Percentiles rank a stretch among this genome's conserved stretches.
Conservation (phyloP, 2,888 invertebrate species). For the Melinopterus prodromus region DNA sequence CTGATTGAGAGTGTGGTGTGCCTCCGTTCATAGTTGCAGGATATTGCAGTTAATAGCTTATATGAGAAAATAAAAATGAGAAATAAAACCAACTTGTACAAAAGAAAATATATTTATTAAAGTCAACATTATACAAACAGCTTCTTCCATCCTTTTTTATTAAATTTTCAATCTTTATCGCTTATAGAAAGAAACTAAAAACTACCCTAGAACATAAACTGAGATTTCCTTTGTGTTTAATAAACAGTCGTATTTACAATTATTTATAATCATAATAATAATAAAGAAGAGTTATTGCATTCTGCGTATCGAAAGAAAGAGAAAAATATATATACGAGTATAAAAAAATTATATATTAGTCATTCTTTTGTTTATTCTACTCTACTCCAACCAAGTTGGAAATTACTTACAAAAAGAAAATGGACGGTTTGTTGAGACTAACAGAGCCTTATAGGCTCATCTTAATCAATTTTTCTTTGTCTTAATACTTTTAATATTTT, state of each 20-base stretch:
- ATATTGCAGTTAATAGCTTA: too few relatives aligned
- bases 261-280: conserved; percentile 11
- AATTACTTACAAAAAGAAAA: conserved; percentile 26
- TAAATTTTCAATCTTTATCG: conserved; percentile 15
- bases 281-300: neutral
- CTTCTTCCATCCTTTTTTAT: conserved; percentile 17
- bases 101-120: conserved; percentile 37
- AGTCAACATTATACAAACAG: conserved; percentile 36
- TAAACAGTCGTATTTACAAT: conserved; percentile 34
- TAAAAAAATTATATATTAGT: conserved; percentile 21
- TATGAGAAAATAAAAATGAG: neutral
- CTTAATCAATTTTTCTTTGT: conserved; percentile 13
- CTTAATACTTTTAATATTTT: neutral
- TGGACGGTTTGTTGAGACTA: conserved; percentile 27
- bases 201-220: neutral
- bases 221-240: conserved; percentile 7
- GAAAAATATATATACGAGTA: conserved; percentile 17
- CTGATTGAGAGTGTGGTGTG: too few relatives aligned
- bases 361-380: conserved; percentile 14
- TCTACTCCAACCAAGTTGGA: conserved; percentile 6
- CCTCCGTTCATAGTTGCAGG: too few relatives aligned
- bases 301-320: neutral
- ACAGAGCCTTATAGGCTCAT: conserved; percentile 1
- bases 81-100: conserved; percentile 5
- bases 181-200: conserved; percentile 31